Evolutionary conservation across 1,140 invertebrate genomes (phyloP).

Genomic region (Varroa destructor): DNA sequence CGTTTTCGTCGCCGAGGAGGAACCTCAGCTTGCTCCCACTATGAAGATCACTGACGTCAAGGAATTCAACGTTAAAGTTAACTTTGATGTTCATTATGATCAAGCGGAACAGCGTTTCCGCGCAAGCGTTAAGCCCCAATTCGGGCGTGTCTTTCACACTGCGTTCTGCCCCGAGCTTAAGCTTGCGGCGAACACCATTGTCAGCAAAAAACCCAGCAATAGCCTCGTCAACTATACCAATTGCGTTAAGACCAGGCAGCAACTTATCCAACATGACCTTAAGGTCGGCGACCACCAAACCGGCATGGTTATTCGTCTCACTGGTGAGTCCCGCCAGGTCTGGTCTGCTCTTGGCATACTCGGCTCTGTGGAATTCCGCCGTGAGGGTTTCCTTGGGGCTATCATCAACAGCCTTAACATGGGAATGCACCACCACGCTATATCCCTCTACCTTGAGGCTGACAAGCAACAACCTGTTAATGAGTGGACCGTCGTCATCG

Average conservation of each 20-base stretch:
- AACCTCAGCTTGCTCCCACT: not conserved
- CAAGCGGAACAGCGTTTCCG: not conserved
- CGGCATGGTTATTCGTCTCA: slow-evolving; percentile 14
- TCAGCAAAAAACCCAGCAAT: not conserved
- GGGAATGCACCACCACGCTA: slow-evolving; percentile 17
- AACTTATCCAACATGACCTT: slow-evolving; percentile 1
- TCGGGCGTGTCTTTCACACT: slow-evolving; percentile 19
- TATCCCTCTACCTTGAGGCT: slow-evolving; percentile 20
- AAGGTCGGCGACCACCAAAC: not conserved
- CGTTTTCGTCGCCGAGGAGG: slow-evolving; percentile 16
- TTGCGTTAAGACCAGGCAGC: not conserved
- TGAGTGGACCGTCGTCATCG: slow-evolving; percentile 18
- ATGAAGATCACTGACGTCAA: not conserved
- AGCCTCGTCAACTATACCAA: not conserved
- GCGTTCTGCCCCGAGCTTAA: slow-evolving; percentile 12
- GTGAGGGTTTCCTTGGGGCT: slow-evolving; percentile 1
- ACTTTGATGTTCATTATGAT: not conserved
- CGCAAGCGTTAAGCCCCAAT: slow-evolving; percentile 1
- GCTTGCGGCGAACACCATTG: slow-evolving; percentile 7
- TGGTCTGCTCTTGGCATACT: not conserved
- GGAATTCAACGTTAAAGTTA: slow-evolving; percentile 3
- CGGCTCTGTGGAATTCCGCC: not conserved
- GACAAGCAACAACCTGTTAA: slow-evolving; percentile 19
- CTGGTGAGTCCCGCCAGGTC: slow-evolving; percentile 21
- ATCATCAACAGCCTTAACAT: slow-evolving; percentile 13